These are phyloP conservation scores for Trichomalopsis sarcophagae DNA, from an alignment of 1,140 invertebrate species.

Conservation along the genomic window DNA sequence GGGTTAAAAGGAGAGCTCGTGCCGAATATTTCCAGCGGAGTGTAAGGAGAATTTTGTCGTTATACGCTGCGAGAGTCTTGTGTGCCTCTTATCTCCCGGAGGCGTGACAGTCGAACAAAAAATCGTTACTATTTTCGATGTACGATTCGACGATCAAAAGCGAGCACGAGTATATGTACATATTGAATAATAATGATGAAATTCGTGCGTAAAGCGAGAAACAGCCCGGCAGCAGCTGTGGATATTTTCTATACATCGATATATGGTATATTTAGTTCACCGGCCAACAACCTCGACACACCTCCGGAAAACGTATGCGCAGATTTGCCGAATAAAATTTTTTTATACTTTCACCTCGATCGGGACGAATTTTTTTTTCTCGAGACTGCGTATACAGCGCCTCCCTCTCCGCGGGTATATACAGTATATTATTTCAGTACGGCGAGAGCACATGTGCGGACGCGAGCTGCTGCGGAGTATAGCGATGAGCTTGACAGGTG, in stretches of 20 bases:
- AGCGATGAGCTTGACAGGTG: conserved; percentile 70
- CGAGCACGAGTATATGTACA: not conserved
- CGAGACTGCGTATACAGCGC: not conserved
- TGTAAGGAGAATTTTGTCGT: no score
- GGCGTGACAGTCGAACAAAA: conserved; percentile 58
- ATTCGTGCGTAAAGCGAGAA: not conserved
- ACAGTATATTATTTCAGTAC: conserved; percentile 68
- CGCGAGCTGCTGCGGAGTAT: not conserved
- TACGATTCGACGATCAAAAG: not conserved
- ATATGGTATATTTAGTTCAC: no score
- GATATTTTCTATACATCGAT: not conserved
- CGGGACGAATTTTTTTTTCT: not conserved
- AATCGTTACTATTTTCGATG: conserved; percentile 33
- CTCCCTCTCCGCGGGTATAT: conserved; percentile 53
- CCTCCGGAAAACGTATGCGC: not conserved
- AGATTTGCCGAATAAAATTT: not conserved
- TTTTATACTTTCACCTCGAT: not conserved
- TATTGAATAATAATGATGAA: not conserved
- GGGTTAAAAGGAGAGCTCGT: not conserved
- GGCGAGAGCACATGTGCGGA: conserved; percentile 32
- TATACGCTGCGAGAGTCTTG: no score
- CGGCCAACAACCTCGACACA: not conserved
- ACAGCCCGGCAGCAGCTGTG: not conserved
- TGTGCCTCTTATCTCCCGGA: conserved; percentile 59
- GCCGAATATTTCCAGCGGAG: no score